Conservation (phyloP, 1,140 invertebrate species). For the Calosoma granatense region DNA sequence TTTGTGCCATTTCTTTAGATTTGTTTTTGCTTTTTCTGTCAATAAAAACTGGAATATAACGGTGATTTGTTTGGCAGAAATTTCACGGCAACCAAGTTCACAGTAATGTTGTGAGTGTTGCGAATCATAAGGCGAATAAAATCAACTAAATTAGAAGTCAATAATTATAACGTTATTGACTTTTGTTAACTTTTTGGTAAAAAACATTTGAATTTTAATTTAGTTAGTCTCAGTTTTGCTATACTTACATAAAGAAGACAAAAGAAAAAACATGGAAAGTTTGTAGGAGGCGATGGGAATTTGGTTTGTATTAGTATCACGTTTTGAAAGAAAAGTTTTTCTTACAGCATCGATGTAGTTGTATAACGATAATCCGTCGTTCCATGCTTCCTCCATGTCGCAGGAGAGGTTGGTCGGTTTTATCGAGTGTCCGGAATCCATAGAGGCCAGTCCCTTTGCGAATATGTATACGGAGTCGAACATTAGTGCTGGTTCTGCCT, state of each 20-base stretch:
- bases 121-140: too few relatives aligned
- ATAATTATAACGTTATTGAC: too few relatives aligned
- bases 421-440: slow-evolving; percentile 57
- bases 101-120: too few relatives aligned
- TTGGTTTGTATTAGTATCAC: not conserved
- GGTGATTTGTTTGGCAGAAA: too few relatives aligned
- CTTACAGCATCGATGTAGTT: slow-evolving; percentile 84
- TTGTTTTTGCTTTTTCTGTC: too few relatives aligned
- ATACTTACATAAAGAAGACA: not conserved
- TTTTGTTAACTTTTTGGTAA: too few relatives aligned
- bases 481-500: slow-evolving; percentile 86
- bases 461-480: slow-evolving; percentile 87
- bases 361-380: slow-evolving; percentile 73
- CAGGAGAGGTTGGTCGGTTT: slow-evolving; percentile 70
- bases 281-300: not conserved
- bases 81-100: too few relatives aligned
- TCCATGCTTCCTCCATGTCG: slow-evolving; percentile 71
- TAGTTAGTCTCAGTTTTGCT: not conserved
- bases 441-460: slow-evolving; percentile 63
- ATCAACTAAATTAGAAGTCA: too few relatives aligned
- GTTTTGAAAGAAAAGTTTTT: not conserved
- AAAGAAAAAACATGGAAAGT: not conserved
- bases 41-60: too few relatives aligned
- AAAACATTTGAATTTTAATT: not conserved
- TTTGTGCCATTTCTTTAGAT: too few relatives aligned